These are phyloP conservation scores for Zaprionus bogoriensis DNA, from an alignment of 2,888 invertebrate genomes.

Conservation along the genomic window DNA sequence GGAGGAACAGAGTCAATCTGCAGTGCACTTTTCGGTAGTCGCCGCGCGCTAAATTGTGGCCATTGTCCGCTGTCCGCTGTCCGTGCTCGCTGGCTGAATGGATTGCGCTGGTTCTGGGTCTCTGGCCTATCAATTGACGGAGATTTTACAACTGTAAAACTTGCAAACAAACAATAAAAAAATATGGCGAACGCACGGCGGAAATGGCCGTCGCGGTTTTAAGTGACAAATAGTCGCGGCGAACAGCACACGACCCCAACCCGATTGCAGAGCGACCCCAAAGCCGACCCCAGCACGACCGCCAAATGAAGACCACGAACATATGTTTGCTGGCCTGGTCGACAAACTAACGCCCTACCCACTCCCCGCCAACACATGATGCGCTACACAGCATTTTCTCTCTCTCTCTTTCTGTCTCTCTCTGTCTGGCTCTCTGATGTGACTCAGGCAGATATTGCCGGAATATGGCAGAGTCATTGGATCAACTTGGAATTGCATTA, in stretches of 20 bases:
- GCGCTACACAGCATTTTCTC: too few relatives aligned
- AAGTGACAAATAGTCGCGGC: conserved; percentile 77
- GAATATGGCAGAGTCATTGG: too few relatives aligned
- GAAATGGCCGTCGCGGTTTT: conserved; percentile 64
- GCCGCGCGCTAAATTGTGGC: conserved; percentile 50
- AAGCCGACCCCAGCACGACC: conserved; percentile 53
- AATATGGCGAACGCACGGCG: conserved; percentile 49
- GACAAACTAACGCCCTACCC: neutral
- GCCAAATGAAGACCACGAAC: conserved; percentile 80
- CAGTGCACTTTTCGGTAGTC: conserved; percentile 65
- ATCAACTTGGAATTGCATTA: too few relatives aligned
- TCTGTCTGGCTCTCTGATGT: too few relatives aligned
- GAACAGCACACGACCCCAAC: neutral
- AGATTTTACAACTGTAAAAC: conserved; percentile 50
- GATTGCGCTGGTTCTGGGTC: conserved; percentile 10
- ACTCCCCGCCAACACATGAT: neutral
- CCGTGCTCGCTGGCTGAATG: neutral
- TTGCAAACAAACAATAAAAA: conserved; percentile 11
- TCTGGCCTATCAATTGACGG: conserved; percentile 63
- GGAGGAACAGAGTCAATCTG: conserved; percentile 25
- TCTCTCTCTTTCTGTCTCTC: too few relatives aligned
- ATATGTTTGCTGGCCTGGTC: conserved; percentile 67
- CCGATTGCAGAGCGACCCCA: conserved; percentile 22
- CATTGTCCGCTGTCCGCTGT: conserved; percentile 25
- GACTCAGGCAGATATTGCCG: too few relatives aligned